These are phyloP conservation scores for Drosophila koepferae DNA, from an alignment of 2,888 invertebrate genomes.

Conservation along the genomic window DNA sequence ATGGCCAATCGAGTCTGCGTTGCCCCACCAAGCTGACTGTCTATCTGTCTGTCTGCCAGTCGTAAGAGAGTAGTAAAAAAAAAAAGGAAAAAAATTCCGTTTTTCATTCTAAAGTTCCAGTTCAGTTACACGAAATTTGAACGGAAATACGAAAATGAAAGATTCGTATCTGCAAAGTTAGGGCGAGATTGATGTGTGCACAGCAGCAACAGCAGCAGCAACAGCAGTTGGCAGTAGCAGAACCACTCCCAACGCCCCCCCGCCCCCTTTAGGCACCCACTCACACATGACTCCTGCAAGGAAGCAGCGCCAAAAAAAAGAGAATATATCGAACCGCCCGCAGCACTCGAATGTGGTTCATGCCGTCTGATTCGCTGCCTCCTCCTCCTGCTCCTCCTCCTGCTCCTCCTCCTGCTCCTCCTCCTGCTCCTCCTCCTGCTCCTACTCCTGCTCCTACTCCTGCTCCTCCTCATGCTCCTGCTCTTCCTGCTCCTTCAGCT, in stretches of 20 bases:
- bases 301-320: slow-evolving; percentile 44
- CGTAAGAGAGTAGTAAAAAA: slow-evolving; percentile 14
- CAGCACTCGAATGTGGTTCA: slow-evolving; percentile 64
- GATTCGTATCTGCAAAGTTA: slow-evolving; percentile 75
- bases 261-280: background rate
- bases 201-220: slow-evolving; percentile 40
- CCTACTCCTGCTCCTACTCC: background rate
- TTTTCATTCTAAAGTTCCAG: slow-evolving; percentile 59
- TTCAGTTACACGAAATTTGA: slow-evolving; percentile 73
- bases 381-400: background rate
- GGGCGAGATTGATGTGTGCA: slow-evolving; percentile 75
- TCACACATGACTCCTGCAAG: slow-evolving; percentile 21
- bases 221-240: slow-evolving; percentile 27
- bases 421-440: background rate
- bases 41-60: slow-evolving; percentile 29
- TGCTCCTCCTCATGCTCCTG: background rate
- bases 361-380: slow-evolving; percentile 28
- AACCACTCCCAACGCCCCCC: background rate
- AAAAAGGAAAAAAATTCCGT: slow-evolving; percentile 9
- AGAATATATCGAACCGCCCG: slow-evolving; percentile 62
- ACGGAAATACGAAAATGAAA: slow-evolving; percentile 79
- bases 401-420: background rate
- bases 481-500: background rate
- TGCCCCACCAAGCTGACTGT: slow-evolving; percentile 39
- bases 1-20: slow-evolving; percentile 33